Evolutionary conservation across 2,888 invertebrate species (phyloP).

Genomic region (Drosophila silvestris): DNA sequence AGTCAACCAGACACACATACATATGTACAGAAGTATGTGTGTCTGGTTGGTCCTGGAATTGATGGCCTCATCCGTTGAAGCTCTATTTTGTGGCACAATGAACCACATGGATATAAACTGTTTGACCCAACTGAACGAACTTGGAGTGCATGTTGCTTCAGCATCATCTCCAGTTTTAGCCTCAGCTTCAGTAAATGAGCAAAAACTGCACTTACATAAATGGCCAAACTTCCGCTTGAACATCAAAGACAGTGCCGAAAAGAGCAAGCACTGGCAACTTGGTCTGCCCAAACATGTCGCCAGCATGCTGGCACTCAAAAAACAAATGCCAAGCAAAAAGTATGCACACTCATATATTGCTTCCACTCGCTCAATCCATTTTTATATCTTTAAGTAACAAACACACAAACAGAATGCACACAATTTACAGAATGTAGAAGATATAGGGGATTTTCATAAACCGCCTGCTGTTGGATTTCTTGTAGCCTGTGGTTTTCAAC

Average conservation of each 20-base stretch:
- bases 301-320: conserved; percentile 53
- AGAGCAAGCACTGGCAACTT: conserved; percentile 42
- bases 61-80: conserved; percentile 38
- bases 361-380: conserved; percentile 1
- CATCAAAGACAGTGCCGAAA: conserved; percentile 52
- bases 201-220: conserved; percentile 58
- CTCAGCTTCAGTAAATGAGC: conserved; percentile 58
- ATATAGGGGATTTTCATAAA: conserved; percentile 19
- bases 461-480: conserved; percentile 5
- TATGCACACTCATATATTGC: conserved; percentile 1
- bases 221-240: conserved; percentile 53
- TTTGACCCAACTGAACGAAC: conserved; percentile 29
- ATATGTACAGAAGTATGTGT: neutral
- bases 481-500: neutral
- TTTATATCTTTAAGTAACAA: neutral
- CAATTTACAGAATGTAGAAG: conserved; percentile 20
- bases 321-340: conserved; percentile 45
- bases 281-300: conserved; percentile 51
- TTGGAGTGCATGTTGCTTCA: conserved; percentile 14
- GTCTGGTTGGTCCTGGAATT: conserved; percentile 18
- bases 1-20: conserved; percentile 28
- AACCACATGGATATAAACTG: conserved; percentile 34
- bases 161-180: conserved; percentile 28
- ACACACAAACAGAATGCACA: conserved; percentile 4
- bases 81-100: conserved; percentile 46